These are phyloP conservation scores for Yponomeuta cagnagella DNA, from an alignment of 2,888 invertebrate species.

Conservation along the genomic window DNA sequence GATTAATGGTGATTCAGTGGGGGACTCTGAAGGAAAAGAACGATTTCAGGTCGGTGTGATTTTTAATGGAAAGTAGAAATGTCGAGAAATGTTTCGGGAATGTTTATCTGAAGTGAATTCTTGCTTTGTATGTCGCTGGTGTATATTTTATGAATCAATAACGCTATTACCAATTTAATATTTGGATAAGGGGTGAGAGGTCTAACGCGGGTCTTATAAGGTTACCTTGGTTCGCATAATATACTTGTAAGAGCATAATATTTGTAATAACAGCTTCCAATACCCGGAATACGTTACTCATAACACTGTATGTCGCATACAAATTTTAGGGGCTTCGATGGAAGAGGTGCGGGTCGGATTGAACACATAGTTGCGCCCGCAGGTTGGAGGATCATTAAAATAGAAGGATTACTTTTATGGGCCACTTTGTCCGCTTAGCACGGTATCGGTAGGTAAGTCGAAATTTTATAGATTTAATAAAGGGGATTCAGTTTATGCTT, in stretches of 20 bases:
- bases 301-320: constrained; percentile 27
- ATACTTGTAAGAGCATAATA: constrained; percentile 42
- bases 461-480: constrained; percentile 71
- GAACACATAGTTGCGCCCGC: constrained; percentile 65
- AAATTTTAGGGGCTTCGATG: constrained; percentile 32
- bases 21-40: constrained; percentile 48
- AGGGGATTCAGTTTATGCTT: constrained; percentile 70
- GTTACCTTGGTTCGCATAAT: constrained; percentile 19
- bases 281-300: constrained; percentile 7
- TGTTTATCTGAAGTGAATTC: background rate
- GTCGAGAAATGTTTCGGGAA: background rate
- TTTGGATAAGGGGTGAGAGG: background rate
- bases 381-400: constrained; percentile 69
- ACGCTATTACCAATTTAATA: background rate
- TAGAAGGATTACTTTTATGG: constrained; percentile 72
- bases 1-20: constrained; percentile 65
- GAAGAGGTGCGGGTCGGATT: constrained; percentile 40
- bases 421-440: constrained; percentile 66
- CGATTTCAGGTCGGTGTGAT: constrained; percentile 26
- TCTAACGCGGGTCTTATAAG: background rate
- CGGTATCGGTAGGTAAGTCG: constrained; percentile 52
- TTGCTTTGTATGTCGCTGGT: background rate
- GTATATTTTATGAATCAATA: constrained; percentile 1
- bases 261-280: constrained; percentile 13
- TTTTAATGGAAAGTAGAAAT: background rate